Conservation (phyloP, 1,140 invertebrate genomes). For the Mactra quadrangularis region DNA sequence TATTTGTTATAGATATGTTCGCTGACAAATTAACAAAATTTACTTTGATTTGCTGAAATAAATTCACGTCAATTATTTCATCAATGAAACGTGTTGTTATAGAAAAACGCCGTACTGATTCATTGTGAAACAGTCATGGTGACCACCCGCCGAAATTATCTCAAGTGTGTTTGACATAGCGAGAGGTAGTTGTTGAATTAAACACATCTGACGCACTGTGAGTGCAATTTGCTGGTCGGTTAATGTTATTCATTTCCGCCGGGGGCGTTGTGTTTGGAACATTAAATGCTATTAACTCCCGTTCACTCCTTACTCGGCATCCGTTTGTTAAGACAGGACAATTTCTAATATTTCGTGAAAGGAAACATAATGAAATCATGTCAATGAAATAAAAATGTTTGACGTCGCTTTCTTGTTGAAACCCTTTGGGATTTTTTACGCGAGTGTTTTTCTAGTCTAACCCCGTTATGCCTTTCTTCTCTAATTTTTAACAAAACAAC, state of each 20-base stretch:
- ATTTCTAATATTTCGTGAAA: constrained; percentile 25
- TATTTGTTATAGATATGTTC: neutral
- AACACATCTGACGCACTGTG: too few species aligned
- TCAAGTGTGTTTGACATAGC: constrained; percentile 28
- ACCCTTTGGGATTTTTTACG: constrained; percentile 13
- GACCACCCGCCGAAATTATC: constrained; percentile 12
- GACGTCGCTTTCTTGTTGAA: constrained; percentile 1
- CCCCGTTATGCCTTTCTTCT: neutral
- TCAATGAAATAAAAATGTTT: neutral
- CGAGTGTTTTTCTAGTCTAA: neutral
- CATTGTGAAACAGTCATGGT: neutral
- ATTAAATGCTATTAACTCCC: constrained; percentile 34
- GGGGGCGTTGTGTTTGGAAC: neutral
- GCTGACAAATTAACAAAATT: neutral
- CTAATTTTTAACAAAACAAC: constrained; percentile 14
- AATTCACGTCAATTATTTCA: constrained; percentile 21
- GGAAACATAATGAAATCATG: constrained; percentile 16
- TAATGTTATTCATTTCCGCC: neutral
- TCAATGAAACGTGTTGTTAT: constrained; percentile 1
- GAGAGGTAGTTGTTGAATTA: too few species aligned
- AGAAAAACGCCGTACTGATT: neutral
- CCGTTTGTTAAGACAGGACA: constrained; percentile 11
- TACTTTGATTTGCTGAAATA: neutral
- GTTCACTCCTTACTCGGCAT: neutral
- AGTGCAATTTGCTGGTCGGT: neutral